These are phyloP conservation scores for Philopedon plagiatum DNA, from an alignment of 2,888 invertebrate species.

Conservation along the genomic window DNA sequence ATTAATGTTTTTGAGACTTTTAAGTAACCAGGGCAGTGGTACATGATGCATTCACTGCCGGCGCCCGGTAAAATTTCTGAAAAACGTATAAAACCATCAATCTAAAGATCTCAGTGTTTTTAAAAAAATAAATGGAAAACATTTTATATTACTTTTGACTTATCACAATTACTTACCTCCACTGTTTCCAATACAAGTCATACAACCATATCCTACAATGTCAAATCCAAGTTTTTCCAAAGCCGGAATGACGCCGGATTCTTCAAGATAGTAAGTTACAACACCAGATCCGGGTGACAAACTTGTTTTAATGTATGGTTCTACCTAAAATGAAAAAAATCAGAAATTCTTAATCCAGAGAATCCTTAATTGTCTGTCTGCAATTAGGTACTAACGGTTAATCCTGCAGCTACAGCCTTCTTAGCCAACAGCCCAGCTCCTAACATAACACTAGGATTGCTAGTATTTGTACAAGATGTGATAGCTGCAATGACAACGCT, in stretches of 20 bases:
- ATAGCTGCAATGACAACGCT: conserved; percentile 98
- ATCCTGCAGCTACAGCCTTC: conserved; percentile 93
- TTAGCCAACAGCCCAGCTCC: conserved; percentile 94
- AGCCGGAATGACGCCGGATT: conserved; percentile 93
- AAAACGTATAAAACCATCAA: too few species aligned
- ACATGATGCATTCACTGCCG: too few species aligned
- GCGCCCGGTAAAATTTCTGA: too few species aligned
- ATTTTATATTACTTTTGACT: too few species aligned
- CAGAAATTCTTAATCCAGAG: conserved; percentile 63
- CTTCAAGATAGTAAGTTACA: conserved; percentile 72
- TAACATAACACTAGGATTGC: conserved; percentile 98
- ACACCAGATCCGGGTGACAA: conserved; percentile 84
- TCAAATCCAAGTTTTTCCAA: conserved; percentile 91
- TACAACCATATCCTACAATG: conserved; percentile 98
- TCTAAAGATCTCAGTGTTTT: too few species aligned
- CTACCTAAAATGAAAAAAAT: conserved; percentile 54
- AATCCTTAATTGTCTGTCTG: not conserved
- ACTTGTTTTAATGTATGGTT: conserved; percentile 97
- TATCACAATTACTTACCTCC: too few species aligned
- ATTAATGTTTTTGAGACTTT: too few species aligned
- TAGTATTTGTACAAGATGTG: conserved; percentile 98
- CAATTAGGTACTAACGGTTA: conserved; percentile 72
- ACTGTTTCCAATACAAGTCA: conserved; percentile 99
- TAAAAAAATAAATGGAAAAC: too few species aligned
- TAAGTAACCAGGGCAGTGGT: too few species aligned